Evolutionary conservation across 2,888 invertebrate species (phyloP).

Genomic region (Nasonia oneida): DNA sequence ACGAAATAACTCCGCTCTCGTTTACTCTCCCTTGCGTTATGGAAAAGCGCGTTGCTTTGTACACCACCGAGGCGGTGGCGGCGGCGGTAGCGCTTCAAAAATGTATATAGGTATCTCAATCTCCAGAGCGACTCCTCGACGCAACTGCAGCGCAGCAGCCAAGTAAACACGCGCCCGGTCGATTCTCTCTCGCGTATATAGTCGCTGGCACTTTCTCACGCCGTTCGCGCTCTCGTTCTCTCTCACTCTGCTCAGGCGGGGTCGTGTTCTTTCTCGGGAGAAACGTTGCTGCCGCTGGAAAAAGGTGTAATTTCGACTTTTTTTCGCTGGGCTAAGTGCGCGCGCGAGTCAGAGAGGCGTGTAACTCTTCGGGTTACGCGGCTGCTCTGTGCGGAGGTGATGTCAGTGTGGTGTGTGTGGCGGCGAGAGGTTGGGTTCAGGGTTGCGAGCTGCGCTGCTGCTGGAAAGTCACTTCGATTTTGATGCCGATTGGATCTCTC

Average conservation of each 20-base stretch:
- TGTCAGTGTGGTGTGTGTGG: neutral
- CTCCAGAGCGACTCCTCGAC: neutral
- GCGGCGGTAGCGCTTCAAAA: neutral
- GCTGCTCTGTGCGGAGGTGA: neutral
- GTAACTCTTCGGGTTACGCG: slow-evolving; percentile 6
- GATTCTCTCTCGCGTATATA: neutral
- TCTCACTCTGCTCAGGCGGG: neutral
- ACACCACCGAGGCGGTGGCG: neutral
- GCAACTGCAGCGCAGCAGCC: neutral
- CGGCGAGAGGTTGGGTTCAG: neutral
- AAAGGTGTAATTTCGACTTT: slow-evolving; percentile 26
- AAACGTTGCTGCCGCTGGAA: slow-evolving; percentile 1
- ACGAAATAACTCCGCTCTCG: neutral
- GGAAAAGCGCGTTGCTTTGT: slow-evolving; percentile 1
- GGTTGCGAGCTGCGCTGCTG: neutral
- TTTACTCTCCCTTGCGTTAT: neutral
- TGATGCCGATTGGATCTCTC: neutral
- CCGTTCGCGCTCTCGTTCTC: slow-evolving; percentile 6
- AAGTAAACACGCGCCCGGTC: slow-evolving; percentile 2
- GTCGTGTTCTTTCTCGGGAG: neutral
- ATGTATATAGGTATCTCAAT: neutral
- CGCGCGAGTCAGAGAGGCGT: neutral
- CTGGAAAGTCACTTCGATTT: neutral
- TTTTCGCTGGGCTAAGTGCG: neutral
- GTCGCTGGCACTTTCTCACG: slow-evolving; percentile 9